phyloP scores from a whole-genome alignment of 92 coral and sea anemone species.

The Porites cylindrica region DNA sequence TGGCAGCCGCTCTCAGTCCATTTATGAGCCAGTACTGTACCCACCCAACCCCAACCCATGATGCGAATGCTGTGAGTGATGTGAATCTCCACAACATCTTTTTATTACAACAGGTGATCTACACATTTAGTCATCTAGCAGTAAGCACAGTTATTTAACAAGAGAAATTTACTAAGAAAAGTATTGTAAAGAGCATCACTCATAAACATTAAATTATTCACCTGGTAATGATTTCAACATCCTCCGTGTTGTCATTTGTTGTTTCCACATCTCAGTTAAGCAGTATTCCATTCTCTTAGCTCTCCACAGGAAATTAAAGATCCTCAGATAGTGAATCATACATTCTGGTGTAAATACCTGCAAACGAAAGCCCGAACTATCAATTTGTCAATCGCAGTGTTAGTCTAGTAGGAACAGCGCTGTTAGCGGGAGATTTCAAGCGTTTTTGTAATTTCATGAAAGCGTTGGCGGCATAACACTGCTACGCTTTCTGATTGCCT shows the following conservation, averaged over 20 bases:
- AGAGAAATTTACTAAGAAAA: neutral
- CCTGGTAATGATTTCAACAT: constrained; percentile 92
- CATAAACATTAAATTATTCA: constrained; percentile 4
- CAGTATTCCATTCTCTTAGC: constrained; percentile 98
- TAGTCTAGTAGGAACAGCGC: neutral
- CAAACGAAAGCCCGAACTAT: neutral
- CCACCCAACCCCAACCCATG: too few relatives aligned
- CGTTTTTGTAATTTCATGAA: too few relatives aligned
- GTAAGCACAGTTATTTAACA: too few relatives aligned
- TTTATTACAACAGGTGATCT: too few relatives aligned
- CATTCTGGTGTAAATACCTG: constrained; percentile 99
- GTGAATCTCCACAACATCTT: too few relatives aligned
- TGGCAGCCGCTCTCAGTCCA: too few relatives aligned
- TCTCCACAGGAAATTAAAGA: constrained; percentile 98
- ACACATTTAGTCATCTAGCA: too few relatives aligned
- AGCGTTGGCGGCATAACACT: too few relatives aligned
- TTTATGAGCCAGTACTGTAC: too few relatives aligned
- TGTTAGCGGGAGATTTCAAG: neutral
- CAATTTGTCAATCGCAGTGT: neutral
- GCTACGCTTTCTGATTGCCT: too few relatives aligned
- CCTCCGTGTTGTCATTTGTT: constrained; percentile 92
- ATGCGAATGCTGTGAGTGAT: too few relatives aligned
- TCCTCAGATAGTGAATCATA: constrained; percentile 92
- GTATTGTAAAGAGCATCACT: neutral
- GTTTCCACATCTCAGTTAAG: constrained; percentile 94